Evolutionary conservation across 2,888 invertebrate genomes (phyloP).

Genomic region (Drosophila mimica): DNA sequence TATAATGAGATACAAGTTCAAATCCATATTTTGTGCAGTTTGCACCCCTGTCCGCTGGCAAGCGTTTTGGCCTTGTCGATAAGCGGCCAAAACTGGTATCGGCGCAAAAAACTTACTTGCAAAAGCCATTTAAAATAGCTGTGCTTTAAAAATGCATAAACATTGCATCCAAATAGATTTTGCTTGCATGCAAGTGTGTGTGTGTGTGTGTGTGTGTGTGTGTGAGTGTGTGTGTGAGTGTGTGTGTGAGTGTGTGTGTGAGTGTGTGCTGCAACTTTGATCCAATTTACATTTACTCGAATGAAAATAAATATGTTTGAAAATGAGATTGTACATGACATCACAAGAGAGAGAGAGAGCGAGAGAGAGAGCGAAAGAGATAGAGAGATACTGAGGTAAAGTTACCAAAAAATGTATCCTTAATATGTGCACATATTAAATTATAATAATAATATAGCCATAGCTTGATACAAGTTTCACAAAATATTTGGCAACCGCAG

Average conservation of each 20-base stretch:
- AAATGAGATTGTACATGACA: constrained; percentile 53
- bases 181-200: constrained; percentile 6
- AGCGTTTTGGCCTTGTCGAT: neutral
- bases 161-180: constrained; percentile 31
- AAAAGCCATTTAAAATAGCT: constrained; percentile 63
- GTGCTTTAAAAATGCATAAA: constrained; percentile 57
- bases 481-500: neutral
- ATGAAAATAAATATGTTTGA: constrained; percentile 60
- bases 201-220: constrained; percentile 7
- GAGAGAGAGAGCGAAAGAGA: neutral
- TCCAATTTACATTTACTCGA: constrained; percentile 60
- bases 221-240: constrained; percentile 12
- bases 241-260: constrained; percentile 4
- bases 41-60: neutral
- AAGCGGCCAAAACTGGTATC: neutral
- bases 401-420: constrained; percentile 7
- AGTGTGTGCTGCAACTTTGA: constrained; percentile 41
- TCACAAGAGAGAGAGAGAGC: neutral
- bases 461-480: neutral
- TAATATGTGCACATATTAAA: neutral
- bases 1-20: neutral
- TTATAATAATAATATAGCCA: neutral
- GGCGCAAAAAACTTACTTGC: constrained; percentile 35
- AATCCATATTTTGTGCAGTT: neutral
- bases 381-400: neutral